Conservation (phyloP, 2,888 invertebrate genomes). For the Auanema freiburgensis region DNA sequence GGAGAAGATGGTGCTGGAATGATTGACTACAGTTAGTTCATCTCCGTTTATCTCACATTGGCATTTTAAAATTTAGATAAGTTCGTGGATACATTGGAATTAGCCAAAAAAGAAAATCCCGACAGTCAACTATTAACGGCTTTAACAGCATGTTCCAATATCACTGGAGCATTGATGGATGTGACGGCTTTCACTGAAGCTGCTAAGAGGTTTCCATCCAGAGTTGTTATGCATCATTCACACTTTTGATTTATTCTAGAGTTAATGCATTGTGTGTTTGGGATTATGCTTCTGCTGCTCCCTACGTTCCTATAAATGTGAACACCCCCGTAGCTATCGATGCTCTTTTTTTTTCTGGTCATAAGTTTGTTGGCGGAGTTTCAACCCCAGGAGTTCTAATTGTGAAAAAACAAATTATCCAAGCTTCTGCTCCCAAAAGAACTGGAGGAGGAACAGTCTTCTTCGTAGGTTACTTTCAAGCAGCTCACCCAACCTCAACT, state of each 20-base stretch:
- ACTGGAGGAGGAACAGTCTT: slow-evolving; percentile 71
- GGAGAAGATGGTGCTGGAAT: slow-evolving; percentile 25
- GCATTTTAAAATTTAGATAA: not conserved
- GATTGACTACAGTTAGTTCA: slow-evolving; percentile 18
- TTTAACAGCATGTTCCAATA: slow-evolving; percentile 83
- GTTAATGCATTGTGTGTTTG: slow-evolving; percentile 69
- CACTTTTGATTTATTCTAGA: not conserved
- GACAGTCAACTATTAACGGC: slow-evolving; percentile 78
- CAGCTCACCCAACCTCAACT: slow-evolving; percentile 2
- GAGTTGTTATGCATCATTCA: not conserved
- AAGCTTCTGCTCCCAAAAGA: slow-evolving; percentile 68
- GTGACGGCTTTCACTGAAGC: slow-evolving; percentile 80
- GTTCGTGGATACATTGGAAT: slow-evolving; percentile 15
- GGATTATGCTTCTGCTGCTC: slow-evolving; percentile 84
- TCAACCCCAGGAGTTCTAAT: slow-evolving; percentile 79
- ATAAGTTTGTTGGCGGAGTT: slow-evolving; percentile 87
- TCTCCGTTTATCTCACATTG: not conserved
- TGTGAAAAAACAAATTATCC: slow-evolving; percentile 72
- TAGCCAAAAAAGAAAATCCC: slow-evolving; percentile 12
- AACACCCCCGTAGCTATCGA: slow-evolving; percentile 84
- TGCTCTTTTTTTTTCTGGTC: slow-evolving; percentile 84
- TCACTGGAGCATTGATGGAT: slow-evolving; percentile 85
- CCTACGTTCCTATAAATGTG: slow-evolving; percentile 80
- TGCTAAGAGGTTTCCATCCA: slow-evolving; percentile 73
- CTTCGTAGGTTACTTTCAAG: slow-evolving; percentile 65